Evolutionary conservation across 2,888 invertebrate genomes (phyloP), one percentile per base, ranked within the genome.

Genomic region (Napeogenes sylphis): DNA sequence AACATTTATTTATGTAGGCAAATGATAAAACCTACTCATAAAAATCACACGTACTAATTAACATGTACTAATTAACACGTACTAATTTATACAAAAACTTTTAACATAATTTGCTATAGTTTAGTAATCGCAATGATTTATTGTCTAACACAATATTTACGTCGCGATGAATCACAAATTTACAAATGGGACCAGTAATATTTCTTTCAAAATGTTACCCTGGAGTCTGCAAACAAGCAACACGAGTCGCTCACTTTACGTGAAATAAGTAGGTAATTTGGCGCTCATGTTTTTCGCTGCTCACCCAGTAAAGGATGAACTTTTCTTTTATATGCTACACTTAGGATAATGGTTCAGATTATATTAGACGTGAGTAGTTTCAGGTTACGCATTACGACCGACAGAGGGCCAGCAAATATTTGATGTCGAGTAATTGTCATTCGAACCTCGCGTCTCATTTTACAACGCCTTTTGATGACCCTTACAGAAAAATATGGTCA

Each of bases 381-480:
- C 88, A 75, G 75, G 82, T 89, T 87, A 85, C 88, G 79, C 78
- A 80, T 87, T 82, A 87, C 87, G 85, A 79, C 75, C 85, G 75
- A 75, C 82, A 80, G 82, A 84, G 87, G 87, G 83, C 84, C 81
- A 79, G 84, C 87, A 87, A 87, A 87, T 87, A 85, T 89, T 90
- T 87, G 86, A 85, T 78, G 80, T 82, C 76, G 73, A 69, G 83
- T 88, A 89, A 89, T 90, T 89, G 90, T 79, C 87, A 90, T 75
- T 77, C 72, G 89, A 89, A 81, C 84, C 68, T 75, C 68, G 68
- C 68, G 71, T 78, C 74, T 83, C 84, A 61, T 62, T 62, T 75
- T 75, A 69, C 74, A 63, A 64, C 59, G 71, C 73, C 80, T 66
- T 64, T 33, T 79, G 69, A 67, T 67, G 72, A 70, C 72, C 75